Conservation (phyloP, 2,888 invertebrate species). For the Orchesellides sinensis region DNA sequence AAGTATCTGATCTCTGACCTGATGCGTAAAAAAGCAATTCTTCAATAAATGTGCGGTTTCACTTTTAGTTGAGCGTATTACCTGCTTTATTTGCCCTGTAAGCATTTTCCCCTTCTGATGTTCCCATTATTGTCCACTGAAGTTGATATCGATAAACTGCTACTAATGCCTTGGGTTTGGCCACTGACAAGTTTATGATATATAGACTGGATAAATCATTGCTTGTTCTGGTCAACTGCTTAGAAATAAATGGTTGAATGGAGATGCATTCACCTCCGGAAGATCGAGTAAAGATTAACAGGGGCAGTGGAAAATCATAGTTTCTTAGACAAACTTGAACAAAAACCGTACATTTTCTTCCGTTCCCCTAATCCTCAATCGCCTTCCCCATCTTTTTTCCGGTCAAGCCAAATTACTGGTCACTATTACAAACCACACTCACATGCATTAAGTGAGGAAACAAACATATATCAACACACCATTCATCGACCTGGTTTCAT, state of each 20-base stretch:
- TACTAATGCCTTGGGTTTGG: slow-evolving; percentile 24
- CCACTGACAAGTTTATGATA: slow-evolving; percentile 43
- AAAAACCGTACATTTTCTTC: slow-evolving; percentile 6
- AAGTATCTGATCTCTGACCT: too few relatives aligned
- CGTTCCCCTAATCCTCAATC: slow-evolving; percentile 3
- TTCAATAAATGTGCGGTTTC: neutral
- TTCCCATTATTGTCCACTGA: slow-evolving; percentile 17
- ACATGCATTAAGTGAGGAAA: slow-evolving; percentile 23
- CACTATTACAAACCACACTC: slow-evolving; percentile 37
- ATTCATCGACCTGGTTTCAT: neutral
- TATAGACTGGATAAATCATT: slow-evolving; percentile 53
- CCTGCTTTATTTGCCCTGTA: neutral
- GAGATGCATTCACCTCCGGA: slow-evolving; percentile 28
- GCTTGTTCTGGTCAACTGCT: slow-evolving; percentile 42
- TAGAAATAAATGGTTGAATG: slow-evolving; percentile 32
- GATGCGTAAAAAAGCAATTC: too few relatives aligned
- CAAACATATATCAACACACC: slow-evolving; percentile 19
- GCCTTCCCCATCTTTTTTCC: slow-evolving; percentile 8
- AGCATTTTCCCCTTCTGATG: neutral
- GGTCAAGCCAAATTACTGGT: slow-evolving; percentile 39
- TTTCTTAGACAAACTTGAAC: neutral
- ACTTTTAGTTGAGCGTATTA: neutral
- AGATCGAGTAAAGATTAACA: slow-evolving; percentile 35
- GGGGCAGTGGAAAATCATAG: slow-evolving; percentile 10
- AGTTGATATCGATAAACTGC: slow-evolving; percentile 52